Evolutionary conservation across 92 coral and sea anemone species (phyloP), one percentile per base, ranked within the genome.

Genomic region (Porites divaricata): DNA sequence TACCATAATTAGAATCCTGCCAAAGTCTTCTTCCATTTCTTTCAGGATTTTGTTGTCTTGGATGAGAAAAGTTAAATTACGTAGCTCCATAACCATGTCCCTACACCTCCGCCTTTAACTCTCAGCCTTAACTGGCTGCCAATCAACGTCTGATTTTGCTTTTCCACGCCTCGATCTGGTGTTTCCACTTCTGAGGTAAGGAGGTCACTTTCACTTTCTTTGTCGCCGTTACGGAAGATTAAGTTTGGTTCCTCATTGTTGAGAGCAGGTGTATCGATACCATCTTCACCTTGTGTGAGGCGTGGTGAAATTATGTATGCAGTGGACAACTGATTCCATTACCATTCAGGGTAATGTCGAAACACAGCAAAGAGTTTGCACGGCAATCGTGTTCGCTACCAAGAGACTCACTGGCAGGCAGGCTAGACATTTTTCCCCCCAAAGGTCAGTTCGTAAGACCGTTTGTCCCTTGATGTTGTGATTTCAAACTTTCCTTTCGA

Each of bases 341-440:
- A 15, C 59, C 59, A 54, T 11, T 12, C 13, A 15, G 59, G 59
- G 59, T 6, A 54, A 54, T 54, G 59, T 54, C 10, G 12, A 54
- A 54, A 54, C 17, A 54, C 59, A 11, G 59, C 59, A 54, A 54
- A 53, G 58, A 53, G 59, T 54, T 54, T 54, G 16, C 59, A 54
- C 13, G 75, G 75, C 56, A 41, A 71, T 17, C 75, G 56, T 50
- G 57, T 48, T 71, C 24, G 75, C 58, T 48, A 58, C 75, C 15
- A 71, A 15, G 75, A 17, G 8, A 16, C 13, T 20, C 75, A 71
- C 57, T 71, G 25, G 58, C 75, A 49, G 10, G 75, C 25, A n/a
- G 75, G 75, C 19, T 8, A 5, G n/a, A n/a, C 51, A 4, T 70
- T 9, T 14, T 12, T 19, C 22, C 48, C 26, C 25, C 75, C 57